A percentile compares a stretch with the other conserved stretches of the same genome.
Evolutionary conservation across 1,140 invertebrate genomes (phyloP).

Genomic region (Holcopasites calliopsidis): DNA sequence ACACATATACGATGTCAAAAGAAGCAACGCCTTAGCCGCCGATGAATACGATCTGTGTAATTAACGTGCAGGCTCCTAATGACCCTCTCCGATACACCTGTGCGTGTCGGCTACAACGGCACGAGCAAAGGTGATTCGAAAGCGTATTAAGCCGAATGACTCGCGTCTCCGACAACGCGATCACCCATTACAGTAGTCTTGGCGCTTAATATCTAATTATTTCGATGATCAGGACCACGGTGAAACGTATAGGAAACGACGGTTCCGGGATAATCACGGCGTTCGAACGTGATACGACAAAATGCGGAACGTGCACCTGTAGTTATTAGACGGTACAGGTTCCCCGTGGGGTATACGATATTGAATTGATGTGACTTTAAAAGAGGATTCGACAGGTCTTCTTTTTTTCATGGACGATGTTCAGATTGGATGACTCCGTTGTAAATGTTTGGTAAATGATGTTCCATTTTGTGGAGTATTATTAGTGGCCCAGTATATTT

Average conservation of each 20-base stretch:
- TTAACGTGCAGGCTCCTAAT: slow-evolving; percentile 74
- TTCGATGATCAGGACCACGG: slow-evolving; percentile 59
- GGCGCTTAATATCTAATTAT: slow-evolving; percentile 76
- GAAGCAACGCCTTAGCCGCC: slow-evolving; percentile 54
- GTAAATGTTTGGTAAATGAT: too few species aligned
- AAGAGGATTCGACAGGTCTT: too few species aligned
- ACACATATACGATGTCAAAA: slow-evolving; percentile 70
- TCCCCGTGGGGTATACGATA: too few species aligned
- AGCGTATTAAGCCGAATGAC: slow-evolving; percentile 76
- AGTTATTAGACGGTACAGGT: not conserved
- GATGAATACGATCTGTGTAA: slow-evolving; percentile 75
- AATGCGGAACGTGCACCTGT: not conserved
- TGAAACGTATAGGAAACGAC: slow-evolving; percentile 68
- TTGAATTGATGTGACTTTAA: not conserved
- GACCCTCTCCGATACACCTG: slow-evolving; percentile 69
- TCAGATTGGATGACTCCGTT: too few species aligned
- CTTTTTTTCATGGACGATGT: not conserved
- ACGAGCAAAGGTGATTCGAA: slow-evolving; percentile 39
- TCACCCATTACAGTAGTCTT: slow-evolving; percentile 70
- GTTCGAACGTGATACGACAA: slow-evolving; percentile 31
- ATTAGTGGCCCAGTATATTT: too few species aligned
- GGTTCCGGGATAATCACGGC: slow-evolving; percentile 45
- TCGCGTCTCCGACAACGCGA: slow-evolving; percentile 61
- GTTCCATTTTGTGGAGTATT: too few species aligned
- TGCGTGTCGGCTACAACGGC: slow-evolving; percentile 51